Percentiles rank a stretch among this genome's conserved stretches.
Conservation (phyloP, 1,140 invertebrate genomes). For the Aphaenogaster rudis region DNA sequence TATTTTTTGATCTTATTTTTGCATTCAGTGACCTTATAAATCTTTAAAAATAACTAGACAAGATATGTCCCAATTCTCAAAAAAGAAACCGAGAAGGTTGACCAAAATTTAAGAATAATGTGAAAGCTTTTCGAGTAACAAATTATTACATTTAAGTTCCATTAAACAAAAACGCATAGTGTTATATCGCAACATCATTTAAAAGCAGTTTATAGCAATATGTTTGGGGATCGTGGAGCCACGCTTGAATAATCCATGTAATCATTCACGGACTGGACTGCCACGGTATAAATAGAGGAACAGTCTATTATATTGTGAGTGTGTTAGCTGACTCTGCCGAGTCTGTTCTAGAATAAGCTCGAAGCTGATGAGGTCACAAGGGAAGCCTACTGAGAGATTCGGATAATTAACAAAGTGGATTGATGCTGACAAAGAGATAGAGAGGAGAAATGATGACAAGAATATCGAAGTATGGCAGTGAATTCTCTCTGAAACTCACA, state of each 20-base stretch:
- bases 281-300: slow-evolving; percentile 59
- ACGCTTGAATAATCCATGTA: slow-evolving; percentile 39
- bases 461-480: background rate
- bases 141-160: background rate
- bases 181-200: background rate
- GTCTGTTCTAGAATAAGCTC: slow-evolving; percentile 22
- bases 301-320: slow-evolving; percentile 61
- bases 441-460: background rate
- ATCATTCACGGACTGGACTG: background rate
- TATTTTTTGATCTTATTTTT: too few relatives aligned
- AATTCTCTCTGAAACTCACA: background rate
- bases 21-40: too few relatives aligned
- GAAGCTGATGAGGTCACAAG: slow-evolving; percentile 27
- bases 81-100: too few relatives aligned
- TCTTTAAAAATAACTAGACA: too few relatives aligned
- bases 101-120: background rate
- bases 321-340: background rate
- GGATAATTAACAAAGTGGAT: slow-evolving; percentile 33
- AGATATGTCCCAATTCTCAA: too few relatives aligned
- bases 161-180: background rate
- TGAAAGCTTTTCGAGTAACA: background rate
- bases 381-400: slow-evolving; percentile 35
- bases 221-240: background rate
- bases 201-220: background rate
- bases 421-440: slow-evolving; percentile 24